Base-by-base conservation (phyloP, 2,797 vertebrate species). In the Phylloscopus collybita region DNA sequence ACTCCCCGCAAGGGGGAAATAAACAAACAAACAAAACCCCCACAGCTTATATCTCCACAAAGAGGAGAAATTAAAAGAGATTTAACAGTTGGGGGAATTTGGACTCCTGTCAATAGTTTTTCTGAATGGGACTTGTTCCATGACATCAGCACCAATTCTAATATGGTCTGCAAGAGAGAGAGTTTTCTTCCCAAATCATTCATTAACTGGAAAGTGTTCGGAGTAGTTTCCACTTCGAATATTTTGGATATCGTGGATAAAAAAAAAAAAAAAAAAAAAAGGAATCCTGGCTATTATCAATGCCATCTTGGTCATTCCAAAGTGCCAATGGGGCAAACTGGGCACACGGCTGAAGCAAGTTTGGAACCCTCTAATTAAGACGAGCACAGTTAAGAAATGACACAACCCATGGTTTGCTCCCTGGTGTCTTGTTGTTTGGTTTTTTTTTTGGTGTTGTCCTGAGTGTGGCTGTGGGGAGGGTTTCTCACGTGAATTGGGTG, bases 1-100 rank as follows among this genome's bases (percentile, higher is more conserved):
- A 4, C 25, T 60, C 65, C 53, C 87, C 19, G 1, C 87, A 66
- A 96, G 82, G 76, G 70, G 75, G 70, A 90, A 95, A 95, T 88
- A 97, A 97, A 96, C 90, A 97, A 96, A 92, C 87, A 96, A 96
- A 79, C 79, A 76, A 96, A 93, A 81, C 90, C 82, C 84, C 74
- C 85, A 83, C 82, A 88, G 85, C 54, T 92, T 91, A 40, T 75
- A 74, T n/a, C 34, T 17, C 36, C 79, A 94, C 92, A 96, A 96
- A 96, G 86, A 93, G 76, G 82, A 91, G 82, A 95, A 92, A 96
- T 83, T 91, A 75, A 80, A 80, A 67, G 92, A 79, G 81, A 88
- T 86, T 96, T 86, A 86, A 80, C 72, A 90, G 80, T 94, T 34
- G 16, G 80, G 88, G 85, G 87, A 83, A 64, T 90, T 91, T 96